These are phyloP conservation scores for Eumacrocentrus americanus DNA, from an alignment of 2,888 invertebrate species.

Conservation along the genomic window DNA sequence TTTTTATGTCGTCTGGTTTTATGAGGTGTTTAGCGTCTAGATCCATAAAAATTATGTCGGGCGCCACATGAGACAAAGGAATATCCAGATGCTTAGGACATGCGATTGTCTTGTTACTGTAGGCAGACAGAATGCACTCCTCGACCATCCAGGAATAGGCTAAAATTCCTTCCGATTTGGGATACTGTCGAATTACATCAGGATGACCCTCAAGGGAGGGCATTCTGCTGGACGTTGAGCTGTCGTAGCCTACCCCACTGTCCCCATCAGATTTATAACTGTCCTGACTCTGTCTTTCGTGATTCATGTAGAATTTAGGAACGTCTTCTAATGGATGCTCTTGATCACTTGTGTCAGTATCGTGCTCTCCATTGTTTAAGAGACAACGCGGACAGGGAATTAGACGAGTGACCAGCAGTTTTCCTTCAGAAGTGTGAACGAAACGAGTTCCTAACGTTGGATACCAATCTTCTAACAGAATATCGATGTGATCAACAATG, in stretches of 20 bases:
- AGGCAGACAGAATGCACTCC: slow-evolving; percentile 90
- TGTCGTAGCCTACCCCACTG: slow-evolving; percentile 84
- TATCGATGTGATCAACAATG: slow-evolving; percentile 94
- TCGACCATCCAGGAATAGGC: slow-evolving; percentile 91
- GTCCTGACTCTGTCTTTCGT: slow-evolving; percentile 65
- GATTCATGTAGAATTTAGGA: slow-evolving; percentile 52
- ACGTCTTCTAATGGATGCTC: slow-evolving; percentile 44
- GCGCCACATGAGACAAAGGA: slow-evolving; percentile 81
- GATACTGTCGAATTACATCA: slow-evolving; percentile 57
- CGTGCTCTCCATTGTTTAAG: slow-evolving; percentile 49
- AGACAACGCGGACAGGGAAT: slow-evolving; percentile 93
- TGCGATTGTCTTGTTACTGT: slow-evolving; percentile 72
- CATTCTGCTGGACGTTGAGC: slow-evolving; percentile 76
- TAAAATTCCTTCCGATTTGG: slow-evolving; percentile 45
- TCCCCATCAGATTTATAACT: slow-evolving; percentile 84
- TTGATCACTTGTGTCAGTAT: slow-evolving; percentile 41
- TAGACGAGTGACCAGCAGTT: slow-evolving; percentile 89
- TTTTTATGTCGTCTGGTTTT: slow-evolving; percentile 79
- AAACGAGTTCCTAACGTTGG: slow-evolving; percentile 95
- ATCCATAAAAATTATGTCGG: slow-evolving; percentile 92
- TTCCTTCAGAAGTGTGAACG: slow-evolving; percentile 96
- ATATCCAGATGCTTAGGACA: slow-evolving; percentile 84
- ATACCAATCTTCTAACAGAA: slow-evolving; percentile 97
- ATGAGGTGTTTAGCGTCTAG: slow-evolving; percentile 82
- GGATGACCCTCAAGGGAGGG: slow-evolving; percentile 83